A percentile compares a stretch with the other conserved stretches of the same genome.
These are phyloP conservation scores for Sebastes oblongus DNA, from an alignment of 2,797 vertebrate genomes.

Conservation along the genomic window DNA sequence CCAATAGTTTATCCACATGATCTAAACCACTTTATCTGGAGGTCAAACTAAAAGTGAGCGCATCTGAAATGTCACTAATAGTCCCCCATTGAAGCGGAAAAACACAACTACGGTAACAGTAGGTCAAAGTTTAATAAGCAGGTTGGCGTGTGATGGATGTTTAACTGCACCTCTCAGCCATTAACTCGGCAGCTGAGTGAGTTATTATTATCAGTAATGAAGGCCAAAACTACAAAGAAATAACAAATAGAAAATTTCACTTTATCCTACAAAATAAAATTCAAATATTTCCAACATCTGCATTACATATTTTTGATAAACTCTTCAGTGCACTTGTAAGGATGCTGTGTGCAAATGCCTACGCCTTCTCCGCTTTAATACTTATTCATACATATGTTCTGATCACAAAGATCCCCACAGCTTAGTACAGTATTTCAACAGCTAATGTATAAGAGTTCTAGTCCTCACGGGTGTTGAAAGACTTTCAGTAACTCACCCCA, in stretches of 20 bases:
- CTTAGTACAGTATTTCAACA: background rate
- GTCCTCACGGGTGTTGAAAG: background rate
- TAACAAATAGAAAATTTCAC: background rate
- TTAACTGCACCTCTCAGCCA: background rate
- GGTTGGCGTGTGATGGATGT: background rate
- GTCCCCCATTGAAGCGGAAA: background rate
- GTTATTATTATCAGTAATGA: background rate
- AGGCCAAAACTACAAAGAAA: background rate
- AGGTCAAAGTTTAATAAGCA: background rate
- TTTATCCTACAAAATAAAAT: background rate
- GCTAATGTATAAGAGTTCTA: background rate
- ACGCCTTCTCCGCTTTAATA: too few relatives aligned
- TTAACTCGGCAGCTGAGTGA: background rate
- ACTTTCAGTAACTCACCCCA: background rate
- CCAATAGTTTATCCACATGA: background rate
- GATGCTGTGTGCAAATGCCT: background rate
- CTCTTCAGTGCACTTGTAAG: background rate
- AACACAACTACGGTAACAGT: background rate
- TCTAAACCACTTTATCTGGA: background rate
- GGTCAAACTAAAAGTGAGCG: background rate
- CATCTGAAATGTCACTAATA: background rate
- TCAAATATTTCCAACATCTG: background rate
- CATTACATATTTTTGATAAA: background rate
- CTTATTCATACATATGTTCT: background rate
- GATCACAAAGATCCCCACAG: background rate